Conservation (phyloP, 2,888 invertebrate genomes). For the Drosophila hawaiiensis region DNA sequence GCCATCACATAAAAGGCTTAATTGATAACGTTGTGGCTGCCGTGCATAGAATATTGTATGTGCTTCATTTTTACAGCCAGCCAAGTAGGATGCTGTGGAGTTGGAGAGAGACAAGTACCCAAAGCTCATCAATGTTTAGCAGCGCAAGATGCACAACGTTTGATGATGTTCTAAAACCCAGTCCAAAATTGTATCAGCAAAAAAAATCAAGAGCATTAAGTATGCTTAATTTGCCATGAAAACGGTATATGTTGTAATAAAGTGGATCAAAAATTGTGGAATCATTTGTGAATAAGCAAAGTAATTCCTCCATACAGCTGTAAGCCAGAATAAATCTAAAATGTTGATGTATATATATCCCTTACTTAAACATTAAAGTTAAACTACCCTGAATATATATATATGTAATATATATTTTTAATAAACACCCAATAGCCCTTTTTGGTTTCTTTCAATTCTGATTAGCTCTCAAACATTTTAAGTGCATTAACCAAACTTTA, state of each 20-base stretch:
- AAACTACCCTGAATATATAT: not conserved
- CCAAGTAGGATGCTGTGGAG: not conserved
- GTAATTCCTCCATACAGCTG: not conserved
- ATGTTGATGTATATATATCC: not conserved
- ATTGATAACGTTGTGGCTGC: conserved; percentile 60
- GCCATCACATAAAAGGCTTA: conserved; percentile 67
- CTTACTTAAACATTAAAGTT: not conserved
- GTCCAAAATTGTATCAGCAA: conserved; percentile 6
- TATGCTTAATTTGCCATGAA: conserved; percentile 36
- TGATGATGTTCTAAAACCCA: conserved; percentile 38
- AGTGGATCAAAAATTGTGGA: not conserved
- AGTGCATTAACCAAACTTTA: not conserved
- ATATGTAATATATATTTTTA: not conserved
- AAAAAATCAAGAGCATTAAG: conserved; percentile 9
- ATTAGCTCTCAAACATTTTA: not conserved
- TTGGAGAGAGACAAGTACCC: not conserved
- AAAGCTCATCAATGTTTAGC: conserved; percentile 31
- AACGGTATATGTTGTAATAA: conserved; percentile 43
- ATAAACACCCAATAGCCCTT: rapidly evolving
- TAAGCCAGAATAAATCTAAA: not conserved
- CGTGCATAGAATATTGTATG: conserved; percentile 31
- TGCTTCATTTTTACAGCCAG: conserved; percentile 18
- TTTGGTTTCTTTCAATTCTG: not conserved
- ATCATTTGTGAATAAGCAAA: not conserved
- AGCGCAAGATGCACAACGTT: conserved; percentile 12